Evolutionary conservation across 2,797 vertebrate genomes (phyloP), one percentile per base, ranked within the genome.

Genomic region (Poeciliopsis turneri): DNA sequence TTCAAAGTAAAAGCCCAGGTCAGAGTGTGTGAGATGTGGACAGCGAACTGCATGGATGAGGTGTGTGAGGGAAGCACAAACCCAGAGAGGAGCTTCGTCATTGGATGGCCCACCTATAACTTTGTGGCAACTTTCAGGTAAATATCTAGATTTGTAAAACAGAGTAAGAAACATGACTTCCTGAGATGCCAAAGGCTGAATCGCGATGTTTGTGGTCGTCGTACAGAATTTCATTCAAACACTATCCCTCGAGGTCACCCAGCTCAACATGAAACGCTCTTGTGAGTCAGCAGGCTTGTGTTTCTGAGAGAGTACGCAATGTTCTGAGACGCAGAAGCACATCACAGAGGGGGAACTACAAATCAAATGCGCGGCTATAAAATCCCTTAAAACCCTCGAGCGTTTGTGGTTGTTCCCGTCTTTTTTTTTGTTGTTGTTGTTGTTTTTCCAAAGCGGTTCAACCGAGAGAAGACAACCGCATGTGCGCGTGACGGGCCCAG

Each of bases 101-200:
- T 99, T 92, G 98, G 98, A 84, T 99, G 98, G 98, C 98, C 98
- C 79, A 97, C 97, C 12, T 97, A 96, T 86, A 99, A 99, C 95
- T 97, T 95, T 30, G 97, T 98, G 84, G 97, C 95, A 78, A 97
- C 96, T 49, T 99, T 99, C 96, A 97, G 98, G 98, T 98, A 96
- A 23, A 47, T 33, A 36, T 45, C 25, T 23, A 39, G 25, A 1
- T 47, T 41, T 20, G 2, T 13, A 28, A 8, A 23, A 51, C 47
- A 36, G 25, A 53, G 18, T 64, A 36, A 13, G 39, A n/a, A 69
- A 69, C n/a, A 43, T 5, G 4, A n/a, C 12, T 13, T 41, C 4
- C 11, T n/a, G 7, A 46, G 15, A 46, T 3, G 1, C 15, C 15
- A 5, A 45, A 12, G 20, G 36, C 36, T 66, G 64, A 1, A 49